phyloP scores from a whole-genome alignment of 2,888 invertebrate species.

The Aporophyla nigra region DNA sequence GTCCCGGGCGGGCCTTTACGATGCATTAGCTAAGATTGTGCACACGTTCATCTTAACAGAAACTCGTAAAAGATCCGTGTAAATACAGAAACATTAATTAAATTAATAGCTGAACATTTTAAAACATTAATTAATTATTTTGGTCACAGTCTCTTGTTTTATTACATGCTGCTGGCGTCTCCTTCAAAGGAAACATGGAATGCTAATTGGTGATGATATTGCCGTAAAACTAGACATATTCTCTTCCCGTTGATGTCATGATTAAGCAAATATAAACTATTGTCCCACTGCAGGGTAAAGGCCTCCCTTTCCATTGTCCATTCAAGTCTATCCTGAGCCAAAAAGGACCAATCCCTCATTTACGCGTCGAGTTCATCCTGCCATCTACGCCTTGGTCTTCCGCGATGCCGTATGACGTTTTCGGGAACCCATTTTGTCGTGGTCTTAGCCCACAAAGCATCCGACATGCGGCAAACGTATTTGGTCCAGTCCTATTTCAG shows the following conservation, averaged over 20 bases:
- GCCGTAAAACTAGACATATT: neutral
- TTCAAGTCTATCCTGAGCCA: too few species aligned
- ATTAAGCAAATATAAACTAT: too few species aligned
- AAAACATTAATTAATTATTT: neutral
- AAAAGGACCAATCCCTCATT: too few species aligned
- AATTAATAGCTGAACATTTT: neutral
- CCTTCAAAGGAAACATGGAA: too few species aligned
- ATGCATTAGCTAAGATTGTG: conserved; percentile 3
- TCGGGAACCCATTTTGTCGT: too few species aligned
- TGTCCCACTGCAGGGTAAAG: neutral
- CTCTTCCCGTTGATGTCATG: neutral
- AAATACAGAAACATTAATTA: neutral
- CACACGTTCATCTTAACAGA: neutral
- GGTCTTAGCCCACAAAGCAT: too few species aligned
- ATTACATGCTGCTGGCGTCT: neutral
- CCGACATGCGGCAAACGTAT: too few species aligned
- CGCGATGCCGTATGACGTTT: too few species aligned
- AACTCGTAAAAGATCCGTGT: neutral
- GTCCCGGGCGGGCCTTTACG: neutral
- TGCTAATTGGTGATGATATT: neutral
- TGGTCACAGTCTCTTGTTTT: neutral
- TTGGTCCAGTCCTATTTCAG: too few species aligned
- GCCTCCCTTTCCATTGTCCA: too few species aligned
- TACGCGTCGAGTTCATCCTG: too few species aligned
- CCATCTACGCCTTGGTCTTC: too few species aligned